These are phyloP conservation scores for Amphibalanus amphitrite DNA, from an alignment of 1,140 invertebrate species.

Conservation along the genomic window DNA sequence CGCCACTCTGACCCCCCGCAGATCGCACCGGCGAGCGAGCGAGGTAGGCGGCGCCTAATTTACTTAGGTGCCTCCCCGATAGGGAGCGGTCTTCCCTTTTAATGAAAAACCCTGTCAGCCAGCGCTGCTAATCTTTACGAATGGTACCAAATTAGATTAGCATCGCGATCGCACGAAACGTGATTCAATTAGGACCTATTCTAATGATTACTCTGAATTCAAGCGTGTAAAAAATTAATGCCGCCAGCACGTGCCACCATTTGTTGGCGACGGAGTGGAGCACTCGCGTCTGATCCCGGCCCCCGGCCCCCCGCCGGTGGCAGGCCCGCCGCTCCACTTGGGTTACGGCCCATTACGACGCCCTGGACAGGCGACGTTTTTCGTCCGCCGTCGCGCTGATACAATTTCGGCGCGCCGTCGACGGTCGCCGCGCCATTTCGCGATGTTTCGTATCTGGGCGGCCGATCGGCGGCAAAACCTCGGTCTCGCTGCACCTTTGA, in stretches of 20 bases:
- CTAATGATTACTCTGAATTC: not conserved
- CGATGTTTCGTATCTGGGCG: not conserved
- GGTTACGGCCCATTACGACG: not conserved
- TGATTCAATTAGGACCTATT: not conserved
- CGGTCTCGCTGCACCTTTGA: not conserved
- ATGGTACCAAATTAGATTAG: conserved; percentile 1
- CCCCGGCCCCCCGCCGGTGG: too few relatives aligned
- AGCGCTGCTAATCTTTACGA: not conserved
- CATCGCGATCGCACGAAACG: not conserved
- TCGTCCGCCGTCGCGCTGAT: not conserved
- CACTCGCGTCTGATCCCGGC: not conserved
- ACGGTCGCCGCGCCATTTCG: not conserved
- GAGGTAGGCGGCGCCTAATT: not conserved
- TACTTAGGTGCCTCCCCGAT: not conserved
- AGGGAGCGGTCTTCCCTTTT: not conserved
- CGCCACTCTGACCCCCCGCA: not conserved
- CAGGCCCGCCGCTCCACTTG: not conserved
- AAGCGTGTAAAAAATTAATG: not conserved
- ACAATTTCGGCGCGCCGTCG: not conserved
- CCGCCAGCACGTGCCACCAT: not conserved
- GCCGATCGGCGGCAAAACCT: not conserved
- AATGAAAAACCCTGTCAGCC: not conserved
- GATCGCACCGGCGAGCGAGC: not conserved
- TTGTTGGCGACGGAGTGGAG: not conserved
- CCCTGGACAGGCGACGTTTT: not conserved